Evolutionary conservation across 1,140 invertebrate genomes (phyloP).

Genomic region (Megalonaias nervosa): DNA sequence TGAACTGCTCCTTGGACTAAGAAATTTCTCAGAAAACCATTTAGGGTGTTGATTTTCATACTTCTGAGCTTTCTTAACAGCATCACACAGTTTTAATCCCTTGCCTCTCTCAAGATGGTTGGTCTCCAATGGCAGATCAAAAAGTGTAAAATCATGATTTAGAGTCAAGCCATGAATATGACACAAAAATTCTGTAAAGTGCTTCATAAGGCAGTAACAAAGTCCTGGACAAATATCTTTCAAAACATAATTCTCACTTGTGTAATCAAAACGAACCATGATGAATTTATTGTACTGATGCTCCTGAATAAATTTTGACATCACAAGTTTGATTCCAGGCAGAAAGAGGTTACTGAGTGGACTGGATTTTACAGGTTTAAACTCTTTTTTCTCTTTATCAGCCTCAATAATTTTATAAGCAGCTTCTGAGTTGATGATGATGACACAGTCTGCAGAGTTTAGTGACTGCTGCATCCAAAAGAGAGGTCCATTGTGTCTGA

Average conservation of each 20-base stretch:
- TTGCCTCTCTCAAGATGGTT: slow-evolving; percentile 11
- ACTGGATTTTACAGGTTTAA: background rate
- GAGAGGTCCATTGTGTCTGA: too few species aligned
- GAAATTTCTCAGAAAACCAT: slow-evolving; percentile 2
- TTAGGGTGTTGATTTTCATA: slow-evolving; percentile 22
- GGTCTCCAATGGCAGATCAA: slow-evolving; percentile 28
- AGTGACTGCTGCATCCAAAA: slow-evolving; percentile 24
- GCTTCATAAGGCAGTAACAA: slow-evolving; percentile 22
- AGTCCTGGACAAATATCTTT: slow-evolving; percentile 31
- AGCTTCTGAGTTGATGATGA: slow-evolving; percentile 29
- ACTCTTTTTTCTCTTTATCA: background rate
- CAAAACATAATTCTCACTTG: slow-evolving; percentile 22
- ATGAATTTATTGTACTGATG: slow-evolving; percentile 30
- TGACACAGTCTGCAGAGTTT: slow-evolving; percentile 11
- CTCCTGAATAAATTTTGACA: slow-evolving; percentile 26
- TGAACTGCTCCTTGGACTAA: background rate
- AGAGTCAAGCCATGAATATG: slow-evolving; percentile 28
- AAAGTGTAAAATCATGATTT: slow-evolving; percentile 12
- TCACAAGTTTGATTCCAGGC: slow-evolving; percentile 23
- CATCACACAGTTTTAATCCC: slow-evolving; percentile 18
- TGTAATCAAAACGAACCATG: slow-evolving; percentile 33
- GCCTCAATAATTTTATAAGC: slow-evolving; percentile 9
- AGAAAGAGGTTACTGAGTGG: background rate
- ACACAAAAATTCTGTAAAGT: slow-evolving; percentile 26
- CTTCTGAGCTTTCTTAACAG: slow-evolving; percentile 9